Evolutionary conservation across 2,113 vertebrate genomes (phyloP).

Genomic region (Mungos mungo): DNA sequence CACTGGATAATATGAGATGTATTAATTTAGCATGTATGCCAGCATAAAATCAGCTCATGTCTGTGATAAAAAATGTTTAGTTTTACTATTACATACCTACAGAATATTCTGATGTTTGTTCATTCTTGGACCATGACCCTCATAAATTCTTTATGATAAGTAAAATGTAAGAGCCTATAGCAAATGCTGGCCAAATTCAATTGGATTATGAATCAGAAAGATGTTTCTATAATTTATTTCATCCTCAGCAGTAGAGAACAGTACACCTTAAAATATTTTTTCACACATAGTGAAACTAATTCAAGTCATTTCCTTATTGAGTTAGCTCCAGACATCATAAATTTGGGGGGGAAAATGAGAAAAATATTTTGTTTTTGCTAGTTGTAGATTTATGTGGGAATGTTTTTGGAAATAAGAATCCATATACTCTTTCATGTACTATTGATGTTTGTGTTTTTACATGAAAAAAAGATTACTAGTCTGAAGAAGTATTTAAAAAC

Average conservation of each 20-base stretch:
- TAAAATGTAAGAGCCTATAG: not conserved
- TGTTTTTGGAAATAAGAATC: not conserved
- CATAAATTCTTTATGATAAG: conserved; percentile 8
- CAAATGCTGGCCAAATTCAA: not conserved
- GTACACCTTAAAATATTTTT: not conserved
- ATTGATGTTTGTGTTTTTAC: not conserved
- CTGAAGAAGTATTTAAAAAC: not conserved
- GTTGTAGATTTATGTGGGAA: not conserved
- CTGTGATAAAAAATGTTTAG: conserved; percentile 40
- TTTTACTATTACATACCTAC: not conserved
- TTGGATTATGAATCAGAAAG: conserved; percentile 3
- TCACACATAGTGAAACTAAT: conserved; percentile 1
- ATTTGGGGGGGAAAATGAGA: not conserved
- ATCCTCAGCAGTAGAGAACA: not conserved
- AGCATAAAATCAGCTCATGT: conserved; percentile 20
- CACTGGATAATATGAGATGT: conserved; percentile 44
- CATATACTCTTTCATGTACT: not conserved
- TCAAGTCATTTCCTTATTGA: not conserved
- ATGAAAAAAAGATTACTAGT: not conserved
- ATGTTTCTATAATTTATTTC: not conserved
- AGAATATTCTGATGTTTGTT: conserved; percentile 33
- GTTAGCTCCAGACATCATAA: not conserved
- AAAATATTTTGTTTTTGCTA: not conserved
- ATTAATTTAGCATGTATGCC: conserved; percentile 9
- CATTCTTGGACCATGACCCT: not conserved